Evolutionary conservation across 2,113 vertebrate genomes (phyloP).

Genomic region (Octodon degus): DNA sequence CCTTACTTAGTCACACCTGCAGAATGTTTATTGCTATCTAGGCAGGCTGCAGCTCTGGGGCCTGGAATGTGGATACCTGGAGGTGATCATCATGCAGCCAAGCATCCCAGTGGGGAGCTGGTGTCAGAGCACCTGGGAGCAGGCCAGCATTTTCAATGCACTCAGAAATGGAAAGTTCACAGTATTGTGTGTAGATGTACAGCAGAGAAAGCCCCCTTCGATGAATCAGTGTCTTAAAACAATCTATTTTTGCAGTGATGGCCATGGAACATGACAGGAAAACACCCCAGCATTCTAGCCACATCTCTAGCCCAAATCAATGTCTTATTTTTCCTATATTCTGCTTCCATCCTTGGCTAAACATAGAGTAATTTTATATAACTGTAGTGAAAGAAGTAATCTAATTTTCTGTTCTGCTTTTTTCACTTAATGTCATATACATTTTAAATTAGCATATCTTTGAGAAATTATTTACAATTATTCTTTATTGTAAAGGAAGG

Average conservation of each 20-base stretch:
- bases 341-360: background rate
- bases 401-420: background rate
- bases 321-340: background rate
- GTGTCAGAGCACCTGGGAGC: accelerated
- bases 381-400: background rate
- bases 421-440: background rate
- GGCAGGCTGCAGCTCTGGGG: background rate
- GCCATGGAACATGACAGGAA: background rate
- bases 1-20: background rate
- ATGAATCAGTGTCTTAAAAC: background rate
- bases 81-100: background rate
- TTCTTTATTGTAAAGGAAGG: background rate
- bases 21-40: background rate
- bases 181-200: background rate
- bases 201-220: background rate
- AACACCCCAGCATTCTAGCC: background rate
- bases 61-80: background rate
- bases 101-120: background rate
- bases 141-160: background rate
- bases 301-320: background rate
- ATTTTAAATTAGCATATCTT: background rate
- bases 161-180: background rate
- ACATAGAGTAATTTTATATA: background rate
- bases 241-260: background rate
- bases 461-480: background rate